These are phyloP conservation scores for Apamea epomidion DNA, from an alignment of 2,888 invertebrate species.

Conservation along the genomic window DNA sequence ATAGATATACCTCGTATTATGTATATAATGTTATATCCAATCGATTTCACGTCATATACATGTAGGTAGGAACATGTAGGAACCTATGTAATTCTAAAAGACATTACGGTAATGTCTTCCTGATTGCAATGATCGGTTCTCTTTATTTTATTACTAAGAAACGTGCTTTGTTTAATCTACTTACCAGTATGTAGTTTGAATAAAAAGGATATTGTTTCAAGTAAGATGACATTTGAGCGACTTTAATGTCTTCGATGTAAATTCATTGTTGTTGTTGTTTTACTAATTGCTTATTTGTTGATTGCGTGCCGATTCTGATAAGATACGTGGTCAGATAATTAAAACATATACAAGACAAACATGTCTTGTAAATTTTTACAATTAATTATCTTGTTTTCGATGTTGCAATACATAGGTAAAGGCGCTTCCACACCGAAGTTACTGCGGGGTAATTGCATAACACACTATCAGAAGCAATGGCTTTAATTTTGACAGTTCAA, in stretches of 20 bases:
- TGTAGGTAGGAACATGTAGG: not conserved
- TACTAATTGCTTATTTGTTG: not conserved
- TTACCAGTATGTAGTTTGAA: not conserved
- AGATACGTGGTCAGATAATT: conserved; percentile 3
- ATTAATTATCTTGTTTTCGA: not conserved
- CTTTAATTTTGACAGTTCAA: too few species aligned
- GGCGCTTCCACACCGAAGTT: not conserved
- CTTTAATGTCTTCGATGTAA: not conserved
- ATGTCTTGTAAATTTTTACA: not conserved
- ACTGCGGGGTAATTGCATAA: too few species aligned
- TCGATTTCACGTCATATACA: conserved; percentile 12
- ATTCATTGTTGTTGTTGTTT: not conserved
- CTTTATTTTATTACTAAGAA: conserved; percentile 17
- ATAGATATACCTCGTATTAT: not conserved
- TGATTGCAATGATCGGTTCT: conserved; percentile 26
- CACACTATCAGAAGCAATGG: too few species aligned
- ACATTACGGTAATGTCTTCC: conserved; percentile 37
- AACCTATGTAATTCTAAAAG: not conserved
- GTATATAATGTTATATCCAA: conserved; percentile 1
- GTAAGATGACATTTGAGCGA: not conserved
- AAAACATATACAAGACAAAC: conserved; percentile 1
- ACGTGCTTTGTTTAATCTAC: conserved; percentile 15
- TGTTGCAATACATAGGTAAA: not conserved
- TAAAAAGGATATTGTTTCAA: conserved; percentile 14
- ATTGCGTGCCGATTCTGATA: conserved; percentile 21